Evolutionary conservation across 2,113 vertebrate species (phyloP).

Genomic region (Puntigrus tetrazona): DNA sequence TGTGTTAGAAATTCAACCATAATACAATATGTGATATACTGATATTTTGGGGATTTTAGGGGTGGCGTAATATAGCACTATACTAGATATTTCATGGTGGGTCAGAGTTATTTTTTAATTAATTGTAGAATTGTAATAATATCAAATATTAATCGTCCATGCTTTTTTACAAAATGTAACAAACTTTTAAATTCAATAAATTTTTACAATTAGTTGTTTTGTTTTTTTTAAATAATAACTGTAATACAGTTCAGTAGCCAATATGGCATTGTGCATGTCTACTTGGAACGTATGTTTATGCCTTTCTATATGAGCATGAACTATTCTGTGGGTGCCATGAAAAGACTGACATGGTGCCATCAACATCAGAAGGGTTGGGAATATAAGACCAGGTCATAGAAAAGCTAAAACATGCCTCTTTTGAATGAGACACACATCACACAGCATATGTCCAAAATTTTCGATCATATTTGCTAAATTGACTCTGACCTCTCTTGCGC

Average conservation of each 20-base stretch:
- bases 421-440: not conserved
- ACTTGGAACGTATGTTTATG: not conserved
- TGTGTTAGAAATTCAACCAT: not conserved
- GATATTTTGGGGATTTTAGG: not conserved
- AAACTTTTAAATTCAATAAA: too few relatives aligned
- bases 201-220: too few relatives aligned
- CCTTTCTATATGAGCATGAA: not conserved
- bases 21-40: not conserved
- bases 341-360: not conserved
- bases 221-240: too few relatives aligned
- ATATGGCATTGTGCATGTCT: not conserved
- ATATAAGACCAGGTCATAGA: not conserved
- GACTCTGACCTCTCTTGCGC: conserved; percentile 4
- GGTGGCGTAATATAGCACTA: not conserved
- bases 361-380: not conserved
- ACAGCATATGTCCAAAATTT: not conserved
- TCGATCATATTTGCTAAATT: not conserved
- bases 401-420: not conserved
- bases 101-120: not conserved
- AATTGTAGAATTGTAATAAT: not conserved
- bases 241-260: not conserved
- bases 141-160: not conserved
- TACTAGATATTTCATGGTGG: not conserved
- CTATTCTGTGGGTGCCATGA: not conserved
- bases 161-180: too few relatives aligned